Evolutionary conservation across 1,140 invertebrate genomes (phyloP).

Genomic region (Drosophila repletoides): DNA sequence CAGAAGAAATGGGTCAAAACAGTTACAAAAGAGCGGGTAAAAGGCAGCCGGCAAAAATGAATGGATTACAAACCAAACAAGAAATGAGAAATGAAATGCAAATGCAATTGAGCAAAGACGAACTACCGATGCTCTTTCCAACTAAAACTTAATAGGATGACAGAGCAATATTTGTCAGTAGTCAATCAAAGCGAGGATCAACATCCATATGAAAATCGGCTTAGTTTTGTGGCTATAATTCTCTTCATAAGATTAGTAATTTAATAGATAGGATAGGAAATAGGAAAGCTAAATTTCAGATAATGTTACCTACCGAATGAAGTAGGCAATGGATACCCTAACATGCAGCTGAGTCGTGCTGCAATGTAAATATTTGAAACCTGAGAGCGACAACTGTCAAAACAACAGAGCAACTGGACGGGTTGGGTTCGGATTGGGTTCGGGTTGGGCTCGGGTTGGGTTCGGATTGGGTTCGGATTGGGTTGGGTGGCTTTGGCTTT

Average conservation of each 20-base stretch:
- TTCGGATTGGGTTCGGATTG: slow-evolving; percentile 1
- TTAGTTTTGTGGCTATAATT: too few species aligned
- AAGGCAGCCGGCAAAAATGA: slow-evolving; percentile 66
- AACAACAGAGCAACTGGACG: background rate
- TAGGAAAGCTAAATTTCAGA: too few species aligned
- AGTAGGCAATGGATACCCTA: too few species aligned
- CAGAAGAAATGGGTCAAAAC: slow-evolving; percentile 60
- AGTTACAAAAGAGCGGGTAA: slow-evolving; percentile 56
- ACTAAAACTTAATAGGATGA: too few species aligned
- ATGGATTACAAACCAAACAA: slow-evolving; percentile 36
- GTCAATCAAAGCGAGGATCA: too few species aligned
- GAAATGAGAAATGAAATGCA: slow-evolving; percentile 30
- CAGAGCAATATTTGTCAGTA: too few species aligned
- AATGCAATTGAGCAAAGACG: slow-evolving; percentile 12
- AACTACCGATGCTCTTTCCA: slow-evolving; percentile 1
- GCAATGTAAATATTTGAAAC: slow-evolving; percentile 3
- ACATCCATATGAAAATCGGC: too few species aligned
- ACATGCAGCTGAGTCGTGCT: slow-evolving; percentile 1
- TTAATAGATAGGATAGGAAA: too few species aligned
- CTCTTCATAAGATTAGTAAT: too few species aligned
- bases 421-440: background rate
- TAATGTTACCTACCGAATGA: too few species aligned
- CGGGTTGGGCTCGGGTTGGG: slow-evolving; percentile 1
- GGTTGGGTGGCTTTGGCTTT: too few species aligned
- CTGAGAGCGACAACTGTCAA: slow-evolving; percentile 3